Evolutionary conservation across 2,797 vertebrate species (phyloP), one percentile per base, ranked within the genome.

Genomic region (Momotus momota): DNA sequence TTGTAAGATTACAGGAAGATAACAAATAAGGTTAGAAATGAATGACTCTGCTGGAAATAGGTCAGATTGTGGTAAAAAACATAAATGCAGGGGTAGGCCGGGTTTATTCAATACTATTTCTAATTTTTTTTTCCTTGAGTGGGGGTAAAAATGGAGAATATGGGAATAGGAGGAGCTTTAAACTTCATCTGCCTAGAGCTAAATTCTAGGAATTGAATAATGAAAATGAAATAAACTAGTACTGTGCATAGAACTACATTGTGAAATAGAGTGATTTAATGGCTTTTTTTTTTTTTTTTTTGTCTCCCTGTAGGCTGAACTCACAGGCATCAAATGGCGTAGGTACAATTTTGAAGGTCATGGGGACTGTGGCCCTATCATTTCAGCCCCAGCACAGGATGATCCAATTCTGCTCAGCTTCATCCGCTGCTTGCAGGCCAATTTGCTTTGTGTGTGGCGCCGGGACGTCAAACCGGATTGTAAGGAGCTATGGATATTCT

Each of bases 271-370:
- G 21, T 46, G 18, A 33, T 21, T 70, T 46, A 81, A 23, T 57
- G 22, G 7, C 23, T 54, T 22, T 52, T n/a, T 18, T 60, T 54
- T 22, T 52, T n/a, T 18, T 60, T 87, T 67, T 77, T n/a, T 61
- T 84, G 48, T 73, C 7, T 26, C 67, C 57, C 49, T 14, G 1
- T 71, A 99, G 99, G 99, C 99, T 94, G 99, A 99, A 98, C 98
- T 99, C 96, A 99, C 99, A 8, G 99, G 99, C 98, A 99, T 99
- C 98, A 99, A 99, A 99, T 99, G 99, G 99, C 99, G 99, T 97
- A 99, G 99, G 98, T 99, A 99, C 98, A 99, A 98, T 96, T 99
- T 99, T 92, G 99, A 99, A 82, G 98, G 99, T 19, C 98, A 99
- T 12, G 99, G 99, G 91, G 99, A 99, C 96, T 99, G 99, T 57